These are phyloP conservation scores for Amblyraja radiata DNA, from an alignment of 2,797 vertebrate genomes.

Conservation along the genomic window DNA sequence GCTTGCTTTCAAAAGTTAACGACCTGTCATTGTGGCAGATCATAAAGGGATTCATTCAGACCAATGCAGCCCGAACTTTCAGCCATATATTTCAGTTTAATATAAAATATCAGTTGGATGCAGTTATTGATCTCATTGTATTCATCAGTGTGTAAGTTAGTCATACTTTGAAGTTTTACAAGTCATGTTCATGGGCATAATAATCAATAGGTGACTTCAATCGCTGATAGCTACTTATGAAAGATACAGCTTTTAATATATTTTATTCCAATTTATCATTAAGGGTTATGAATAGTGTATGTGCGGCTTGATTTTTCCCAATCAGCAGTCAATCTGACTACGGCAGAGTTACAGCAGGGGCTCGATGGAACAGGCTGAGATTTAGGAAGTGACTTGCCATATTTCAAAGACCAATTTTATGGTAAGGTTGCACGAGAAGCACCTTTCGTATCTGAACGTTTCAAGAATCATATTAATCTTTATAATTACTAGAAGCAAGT, in stretches of 20 bases:
- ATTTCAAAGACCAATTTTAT: background rate
- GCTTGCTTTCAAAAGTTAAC: background rate
- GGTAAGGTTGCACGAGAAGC: background rate
- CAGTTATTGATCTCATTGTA: background rate
- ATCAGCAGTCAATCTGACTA: background rate
- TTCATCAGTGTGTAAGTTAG: background rate
- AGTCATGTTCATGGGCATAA: background rate
- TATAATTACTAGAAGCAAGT: background rate
- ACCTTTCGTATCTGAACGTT: background rate
- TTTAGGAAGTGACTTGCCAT: background rate
- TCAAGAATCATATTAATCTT: background rate
- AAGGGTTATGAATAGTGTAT: background rate
- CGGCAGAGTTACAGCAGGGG: background rate
- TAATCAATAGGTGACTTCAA: too few relatives aligned
- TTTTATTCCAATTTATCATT: background rate
- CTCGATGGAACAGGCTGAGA: background rate
- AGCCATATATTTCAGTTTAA: background rate
- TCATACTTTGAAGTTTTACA: background rate
- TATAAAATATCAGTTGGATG: background rate
- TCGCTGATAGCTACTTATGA: background rate
- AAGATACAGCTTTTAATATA: background rate
- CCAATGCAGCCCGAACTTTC: background rate
- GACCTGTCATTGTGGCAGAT: background rate
- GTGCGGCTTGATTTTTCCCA: background rate
- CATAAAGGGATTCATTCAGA: background rate